Base-by-base conservation (phyloP, 2,113 vertebrate genomes). In the Saimiri boliviensis region DNA sequence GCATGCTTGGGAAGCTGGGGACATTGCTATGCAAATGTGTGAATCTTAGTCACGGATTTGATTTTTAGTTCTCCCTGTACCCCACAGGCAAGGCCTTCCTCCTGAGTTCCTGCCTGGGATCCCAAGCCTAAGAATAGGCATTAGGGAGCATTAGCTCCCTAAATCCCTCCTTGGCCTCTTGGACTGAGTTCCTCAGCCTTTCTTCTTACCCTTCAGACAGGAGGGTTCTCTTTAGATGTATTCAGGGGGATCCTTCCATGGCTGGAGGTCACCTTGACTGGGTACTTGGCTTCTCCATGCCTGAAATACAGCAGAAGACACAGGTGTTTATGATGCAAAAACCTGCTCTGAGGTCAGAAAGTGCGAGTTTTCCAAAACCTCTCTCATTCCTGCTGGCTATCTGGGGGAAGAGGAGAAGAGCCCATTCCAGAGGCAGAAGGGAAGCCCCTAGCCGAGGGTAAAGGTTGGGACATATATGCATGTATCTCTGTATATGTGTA, bases 341-440 rank as follows among this genome's bases (percentile, higher is more conserved):
- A 93, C 91, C 92, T 94, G 81, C 47, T 97, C 91, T n/a, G 17
- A 92, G 93, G 92, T 96, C 97, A 93, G 94, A 76, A 92, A 86
- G 30, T 86, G 80, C 89, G 96, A 58, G 96, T 95, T 94, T 95
- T 92, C 89, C 93, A 76, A 76, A 70, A 74, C 56, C 35, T 79
- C n/a, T 82, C 12, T 90, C n/a, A 66, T 93, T 89, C 86, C 86
- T 96, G 89, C 86, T 90, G 76, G 49, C 95, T 94, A 30, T 97
- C 66, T 85, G 86, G 91, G 79, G 70, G 74, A 96, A 93, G 88
- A 95, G 97, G 95, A 94, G 95, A 96, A 96, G 95, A 96, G 97
- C 97, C 91, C 47, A 42, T 30, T 23, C 70, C 52, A 89, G 93
- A 96, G 97, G 82, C 95, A 93, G 84, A 96, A 35, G 79, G 54